Evolutionary conservation across 2,113 vertebrate species (phyloP).

Genomic region (Chaetops frenatus): DNA sequence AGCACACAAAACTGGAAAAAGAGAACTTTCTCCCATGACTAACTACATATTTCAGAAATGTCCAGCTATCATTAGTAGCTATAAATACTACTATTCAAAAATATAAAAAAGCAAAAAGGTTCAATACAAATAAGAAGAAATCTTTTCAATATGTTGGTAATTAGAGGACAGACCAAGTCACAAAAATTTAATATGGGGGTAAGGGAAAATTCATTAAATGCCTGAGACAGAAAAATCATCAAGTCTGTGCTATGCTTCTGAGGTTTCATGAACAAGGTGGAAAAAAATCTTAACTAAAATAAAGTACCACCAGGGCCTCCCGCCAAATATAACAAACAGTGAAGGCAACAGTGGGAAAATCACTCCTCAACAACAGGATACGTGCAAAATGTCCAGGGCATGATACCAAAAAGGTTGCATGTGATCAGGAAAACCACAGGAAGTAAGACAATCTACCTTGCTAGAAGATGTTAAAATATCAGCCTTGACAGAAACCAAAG

Average conservation of each 20-base stretch:
- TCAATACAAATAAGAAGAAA: not conserved
- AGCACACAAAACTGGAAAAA: not conserved
- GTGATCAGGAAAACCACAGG: constrained; percentile 22
- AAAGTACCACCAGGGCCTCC: not conserved
- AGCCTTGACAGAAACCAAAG: not conserved
- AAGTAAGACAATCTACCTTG: constrained; percentile 39
- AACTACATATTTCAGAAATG: not conserved
- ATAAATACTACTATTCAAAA: not conserved
- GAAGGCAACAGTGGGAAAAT: constrained; percentile 25
- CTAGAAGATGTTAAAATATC: constrained; percentile 15
- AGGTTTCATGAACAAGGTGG: not conserved
- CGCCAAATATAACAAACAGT: constrained; percentile 24
- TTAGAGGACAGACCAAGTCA: not conserved
- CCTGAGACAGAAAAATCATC: not conserved
- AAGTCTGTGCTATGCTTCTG: not conserved
- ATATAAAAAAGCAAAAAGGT: not conserved
- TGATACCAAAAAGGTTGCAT: constrained; percentile 2
- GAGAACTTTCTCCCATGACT: not conserved
- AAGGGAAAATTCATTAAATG: not conserved
- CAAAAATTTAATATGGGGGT: not conserved
- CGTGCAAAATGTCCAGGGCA: not conserved
- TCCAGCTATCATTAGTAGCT: not conserved
- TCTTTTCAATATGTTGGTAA: not conserved
- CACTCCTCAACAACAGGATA: constrained; percentile 45
- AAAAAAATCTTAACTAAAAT: constrained; percentile 30